Percentiles rank a stretch among this genome's conserved stretches.
Conservation (phyloP, 2,113 vertebrate species). For the Butorides virescens region DNA sequence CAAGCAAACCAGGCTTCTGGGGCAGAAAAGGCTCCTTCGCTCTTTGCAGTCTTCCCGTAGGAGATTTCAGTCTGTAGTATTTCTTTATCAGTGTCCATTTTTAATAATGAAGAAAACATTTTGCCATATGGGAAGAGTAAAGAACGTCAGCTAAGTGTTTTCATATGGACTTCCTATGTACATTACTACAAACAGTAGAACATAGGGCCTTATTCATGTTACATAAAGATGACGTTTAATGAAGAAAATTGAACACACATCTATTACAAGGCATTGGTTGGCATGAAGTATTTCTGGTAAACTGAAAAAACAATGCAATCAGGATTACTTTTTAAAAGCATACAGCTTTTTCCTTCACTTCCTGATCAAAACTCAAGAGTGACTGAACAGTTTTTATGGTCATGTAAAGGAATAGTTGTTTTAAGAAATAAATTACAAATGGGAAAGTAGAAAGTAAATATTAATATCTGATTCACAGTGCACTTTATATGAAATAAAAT, state of each 20-base stretch:
- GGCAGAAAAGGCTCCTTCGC: not conserved
- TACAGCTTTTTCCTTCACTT: not conserved
- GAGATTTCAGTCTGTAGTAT: not conserved
- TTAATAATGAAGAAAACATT: not conserved
- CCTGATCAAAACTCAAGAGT: not conserved
- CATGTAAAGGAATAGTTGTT: not conserved
- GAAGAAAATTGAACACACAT: not conserved
- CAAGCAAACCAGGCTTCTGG: not conserved
- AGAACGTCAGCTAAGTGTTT: not conserved
- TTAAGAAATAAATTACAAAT: not conserved
- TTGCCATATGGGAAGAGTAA: not conserved
- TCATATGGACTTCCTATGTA: not conserved
- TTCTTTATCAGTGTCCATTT: not conserved
- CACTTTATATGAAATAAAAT: not conserved
- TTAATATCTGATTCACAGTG: not conserved
- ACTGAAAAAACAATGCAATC: not conserved
- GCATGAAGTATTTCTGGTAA: not conserved
- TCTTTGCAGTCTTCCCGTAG: not conserved
- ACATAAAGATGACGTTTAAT: not conserved
- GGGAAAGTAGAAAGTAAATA: constrained; percentile 5
- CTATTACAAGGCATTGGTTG: not conserved
- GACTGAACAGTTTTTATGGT: not conserved
- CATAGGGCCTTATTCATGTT: not conserved
- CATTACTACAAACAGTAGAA: not conserved
- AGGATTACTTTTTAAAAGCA: not conserved